Evolutionary conservation across 2,888 invertebrate genomes (phyloP).

Genomic region (Pseudanteris insignis): DNA sequence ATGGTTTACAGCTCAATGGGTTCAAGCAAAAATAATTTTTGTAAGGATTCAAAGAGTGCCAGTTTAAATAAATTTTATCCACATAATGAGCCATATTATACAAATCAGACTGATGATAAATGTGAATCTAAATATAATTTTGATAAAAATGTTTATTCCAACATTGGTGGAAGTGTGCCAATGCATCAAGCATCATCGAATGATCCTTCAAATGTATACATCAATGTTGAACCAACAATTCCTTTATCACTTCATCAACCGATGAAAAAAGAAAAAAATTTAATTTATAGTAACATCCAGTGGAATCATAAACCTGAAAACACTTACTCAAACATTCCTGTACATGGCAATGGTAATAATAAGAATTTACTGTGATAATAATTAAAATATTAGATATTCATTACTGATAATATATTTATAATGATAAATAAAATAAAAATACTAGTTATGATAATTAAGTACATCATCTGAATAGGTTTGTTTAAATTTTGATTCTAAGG

Average conservation of each 20-base stretch:
- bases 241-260: conserved; percentile 56
- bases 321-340: conserved; percentile 72
- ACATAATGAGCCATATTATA: conserved; percentile 59
- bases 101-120: conserved; percentile 56
- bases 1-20: conserved; percentile 57
- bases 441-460: too few species aligned
- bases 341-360: conserved; percentile 55
- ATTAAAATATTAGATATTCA: too few species aligned
- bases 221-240: conserved; percentile 61
- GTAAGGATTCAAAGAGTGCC: conserved; percentile 50
- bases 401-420: too few species aligned
- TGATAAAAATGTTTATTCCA: conserved; percentile 63
- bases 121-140: conserved; percentile 59
- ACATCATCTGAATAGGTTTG: too few species aligned
- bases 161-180: conserved; percentile 57
- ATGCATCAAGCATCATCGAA: conserved; percentile 58
- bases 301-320: conserved; percentile 67
- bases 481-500: too few species aligned
- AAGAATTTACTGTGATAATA: too few species aligned
- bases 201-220: conserved; percentile 61
- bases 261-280: conserved; percentile 65
- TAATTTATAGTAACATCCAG: conserved; percentile 70
- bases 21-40: conserved; percentile 61
- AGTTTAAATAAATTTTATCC: conserved; percentile 55
- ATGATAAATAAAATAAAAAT: too few species aligned